Evolutionary conservation across 1,140 invertebrate species (phyloP).

Genomic region (Ceratina japonica): DNA sequence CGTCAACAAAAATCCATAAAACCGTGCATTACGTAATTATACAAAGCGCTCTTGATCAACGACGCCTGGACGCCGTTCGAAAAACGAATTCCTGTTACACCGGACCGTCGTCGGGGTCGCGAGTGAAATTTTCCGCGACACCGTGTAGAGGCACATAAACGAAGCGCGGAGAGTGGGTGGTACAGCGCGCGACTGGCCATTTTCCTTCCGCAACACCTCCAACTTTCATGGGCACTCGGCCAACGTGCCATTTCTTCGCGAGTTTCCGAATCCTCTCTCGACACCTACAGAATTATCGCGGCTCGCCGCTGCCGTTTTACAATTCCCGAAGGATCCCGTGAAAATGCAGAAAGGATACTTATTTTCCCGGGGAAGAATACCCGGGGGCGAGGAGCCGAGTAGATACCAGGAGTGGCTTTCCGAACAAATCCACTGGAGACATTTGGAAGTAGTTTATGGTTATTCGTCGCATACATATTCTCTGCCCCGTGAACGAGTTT

Average conservation of each 20-base stretch:
- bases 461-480: constrained; percentile 47
- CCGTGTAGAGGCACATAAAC: background rate
- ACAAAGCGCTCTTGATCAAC: too few relatives aligned
- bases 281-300: constrained; percentile 60
- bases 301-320: constrained; percentile 54
- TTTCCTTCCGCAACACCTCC: constrained; percentile 49
- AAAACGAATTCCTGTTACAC: too few relatives aligned
- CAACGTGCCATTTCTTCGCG: constrained; percentile 54
- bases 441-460: constrained; percentile 52
- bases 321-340: constrained; percentile 53
- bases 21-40: too few relatives aligned
- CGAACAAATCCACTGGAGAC: constrained; percentile 53
- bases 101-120: too few relatives aligned
- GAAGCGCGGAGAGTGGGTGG: background rate
- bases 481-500: background rate
- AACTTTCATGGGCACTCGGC: constrained; percentile 54
- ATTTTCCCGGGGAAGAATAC: constrained; percentile 44
- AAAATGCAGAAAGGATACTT: constrained; percentile 55
- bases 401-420: constrained; percentile 27
- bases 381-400: constrained; percentile 27
- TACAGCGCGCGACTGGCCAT: constrained; percentile 24
- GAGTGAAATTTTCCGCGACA: too few relatives aligned
- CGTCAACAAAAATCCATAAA: too few relatives aligned
- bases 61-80: too few relatives aligned
- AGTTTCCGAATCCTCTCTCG: constrained; percentile 52